phyloP scores from a whole-genome alignment of 2,113 vertebrate genomes.

The Ondatra zibethicus region DNA sequence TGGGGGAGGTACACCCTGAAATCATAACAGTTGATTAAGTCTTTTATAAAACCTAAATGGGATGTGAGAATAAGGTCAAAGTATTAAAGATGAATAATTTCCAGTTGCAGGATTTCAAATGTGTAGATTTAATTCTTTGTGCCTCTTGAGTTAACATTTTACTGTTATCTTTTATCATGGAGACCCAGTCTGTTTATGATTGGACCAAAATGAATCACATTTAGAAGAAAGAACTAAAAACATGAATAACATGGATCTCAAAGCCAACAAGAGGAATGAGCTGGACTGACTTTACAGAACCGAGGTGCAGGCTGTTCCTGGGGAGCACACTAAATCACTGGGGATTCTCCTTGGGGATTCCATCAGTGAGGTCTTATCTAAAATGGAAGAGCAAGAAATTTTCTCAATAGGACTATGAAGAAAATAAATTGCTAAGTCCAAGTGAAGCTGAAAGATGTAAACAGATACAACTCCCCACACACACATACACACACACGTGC shows the following conservation, averaged over 20 bases:
- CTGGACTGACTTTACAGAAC: neutral
- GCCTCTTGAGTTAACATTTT: neutral
- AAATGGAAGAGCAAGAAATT: neutral
- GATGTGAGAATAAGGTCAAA: fast-evolving
- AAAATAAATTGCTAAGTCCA: neutral
- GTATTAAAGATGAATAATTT: neutral
- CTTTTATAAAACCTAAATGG: neutral
- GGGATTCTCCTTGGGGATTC: neutral
- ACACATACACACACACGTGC: too few species aligned
- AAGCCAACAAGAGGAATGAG: neutral
- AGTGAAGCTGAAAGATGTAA: neutral
- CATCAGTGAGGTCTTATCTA: neutral
- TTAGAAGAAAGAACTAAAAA: slow-evolving; percentile 37
- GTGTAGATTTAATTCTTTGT: neutral
- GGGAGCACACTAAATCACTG: too few species aligned
- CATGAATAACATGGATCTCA: neutral
- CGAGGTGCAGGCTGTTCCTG: neutral
- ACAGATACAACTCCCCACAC: neutral
- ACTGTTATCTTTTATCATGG: neutral
- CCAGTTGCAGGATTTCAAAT: neutral
- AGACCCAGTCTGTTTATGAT: neutral
- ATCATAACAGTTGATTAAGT: too few species aligned
- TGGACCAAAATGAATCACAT: neutral
- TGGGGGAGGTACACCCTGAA: fast-evolving
- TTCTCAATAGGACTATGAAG: neutral